Evolutionary conservation across 1,140 invertebrate genomes (phyloP), one percentile per base, ranked within the genome.

Genomic region (Drosophila saltans): DNA sequence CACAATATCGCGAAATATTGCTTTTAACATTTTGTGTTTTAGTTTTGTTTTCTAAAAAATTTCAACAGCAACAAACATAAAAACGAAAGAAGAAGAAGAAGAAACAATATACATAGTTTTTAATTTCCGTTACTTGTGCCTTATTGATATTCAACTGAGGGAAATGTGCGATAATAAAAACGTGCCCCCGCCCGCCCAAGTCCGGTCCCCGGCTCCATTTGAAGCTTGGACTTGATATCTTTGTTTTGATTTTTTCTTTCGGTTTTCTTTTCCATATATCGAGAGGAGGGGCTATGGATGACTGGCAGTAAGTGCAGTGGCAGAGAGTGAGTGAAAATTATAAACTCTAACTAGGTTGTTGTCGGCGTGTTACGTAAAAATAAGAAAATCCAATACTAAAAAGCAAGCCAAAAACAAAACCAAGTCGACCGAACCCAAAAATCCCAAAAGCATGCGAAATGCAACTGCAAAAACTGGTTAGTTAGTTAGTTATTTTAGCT

Each of bases 131-230:
- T 67, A 55, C 41, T 64, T 66, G 63, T 45, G 45, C 45, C 56
- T 75, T 59, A 79, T 84, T 84, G 66, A 66, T 83, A 88, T 88
- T 78, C 83, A 66, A 63, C 39, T 68, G 21, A 62, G 78, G 69
- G 73, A 89, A 78, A 76, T 88, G 84, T 88, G 83, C 77, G 84
- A 80, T 88, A 88, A 88, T 88, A 79, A 89, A 86, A 89, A 80
- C 83, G 83, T 88, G 83, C 71, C 75, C 64, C 39, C 43, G 16
- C 16, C 16, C 16, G 16, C 16, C 16, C 0, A 0, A 21, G 41
- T 41, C 45, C 62, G 66, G 62, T 40, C 62, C 56, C 26, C n/a
- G 55, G 26, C 45, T 68, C 45, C 21, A 52, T 52, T 26, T 52
- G 21, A 60, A 60, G 66, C 8, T 66, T 41, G 66, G 16, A 10